phyloP scores from a whole-genome alignment of 1,140 invertebrate genomes.

The Lordiphosa collinella region DNA sequence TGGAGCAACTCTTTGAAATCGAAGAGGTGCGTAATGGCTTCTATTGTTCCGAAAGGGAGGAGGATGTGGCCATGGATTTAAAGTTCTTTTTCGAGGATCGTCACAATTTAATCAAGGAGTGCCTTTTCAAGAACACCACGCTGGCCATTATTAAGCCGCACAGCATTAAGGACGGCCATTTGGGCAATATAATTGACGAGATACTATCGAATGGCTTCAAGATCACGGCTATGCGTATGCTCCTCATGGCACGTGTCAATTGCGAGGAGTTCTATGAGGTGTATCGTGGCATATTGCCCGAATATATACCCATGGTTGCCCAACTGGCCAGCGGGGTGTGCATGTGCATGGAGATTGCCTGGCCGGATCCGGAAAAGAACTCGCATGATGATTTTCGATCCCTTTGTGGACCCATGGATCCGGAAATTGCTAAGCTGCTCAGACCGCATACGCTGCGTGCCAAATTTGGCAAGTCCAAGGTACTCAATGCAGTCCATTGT shows the following conservation, averaged over 20 bases:
- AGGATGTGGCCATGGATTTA: constrained; percentile 83
- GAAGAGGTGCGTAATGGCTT: constrained; percentile 86
- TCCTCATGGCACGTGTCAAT: constrained; percentile 88
- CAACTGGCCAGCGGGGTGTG: constrained; percentile 91
- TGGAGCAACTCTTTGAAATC: constrained; percentile 87
- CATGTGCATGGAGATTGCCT: constrained; percentile 91
- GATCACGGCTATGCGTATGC: constrained; percentile 90
- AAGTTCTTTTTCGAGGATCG: constrained; percentile 85
- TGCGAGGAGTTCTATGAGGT: constrained; percentile 96
- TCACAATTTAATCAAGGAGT: constrained; percentile 44
- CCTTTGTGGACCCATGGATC: constrained; percentile 92
- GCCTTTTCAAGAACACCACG: constrained; percentile 81
- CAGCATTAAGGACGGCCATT: constrained; percentile 86
- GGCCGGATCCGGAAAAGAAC: constrained; percentile 81
- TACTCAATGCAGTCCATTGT: constrained; percentile 94
- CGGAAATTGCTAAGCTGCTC: constrained; percentile 91
- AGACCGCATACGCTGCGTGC: constrained; percentile 91
- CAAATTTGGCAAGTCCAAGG: constrained; percentile 89
- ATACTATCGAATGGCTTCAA: constrained; percentile 88
- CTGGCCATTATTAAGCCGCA: constrained; percentile 96
- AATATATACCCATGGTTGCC: constrained; percentile 91
- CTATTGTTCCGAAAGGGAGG: constrained; percentile 84
- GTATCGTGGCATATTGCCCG: constrained; percentile 93
- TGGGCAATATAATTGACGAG: constrained; percentile 86
- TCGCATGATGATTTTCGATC: constrained; percentile 88